These are phyloP conservation scores for Actinia equina DNA, from an alignment of 64 coral and sea anemone species.

Conservation along the genomic window DNA sequence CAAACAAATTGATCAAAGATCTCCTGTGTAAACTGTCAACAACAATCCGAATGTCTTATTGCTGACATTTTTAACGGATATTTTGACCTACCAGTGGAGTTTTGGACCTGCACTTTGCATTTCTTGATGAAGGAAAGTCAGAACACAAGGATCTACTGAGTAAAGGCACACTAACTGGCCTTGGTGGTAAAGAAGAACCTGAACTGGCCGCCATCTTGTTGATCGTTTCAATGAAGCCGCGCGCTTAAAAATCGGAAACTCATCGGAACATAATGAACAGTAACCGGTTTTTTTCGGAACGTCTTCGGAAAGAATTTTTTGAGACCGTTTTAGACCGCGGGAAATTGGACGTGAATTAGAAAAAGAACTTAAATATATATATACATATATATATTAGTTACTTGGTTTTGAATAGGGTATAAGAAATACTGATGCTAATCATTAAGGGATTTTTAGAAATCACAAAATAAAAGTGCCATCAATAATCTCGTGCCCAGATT, in stretches of 20 bases:
- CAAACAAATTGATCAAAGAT: not conserved
- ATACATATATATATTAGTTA: too few species aligned
- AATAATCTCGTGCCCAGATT: too few species aligned
- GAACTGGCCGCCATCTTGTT: constrained; percentile 81
- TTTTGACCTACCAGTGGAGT: constrained; percentile 69
- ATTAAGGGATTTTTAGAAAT: too few species aligned
- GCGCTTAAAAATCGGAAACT: constrained; percentile 78
- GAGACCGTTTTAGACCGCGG: too few species aligned
- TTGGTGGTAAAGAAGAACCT: constrained; percentile 73
- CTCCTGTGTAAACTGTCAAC: constrained; percentile 10
- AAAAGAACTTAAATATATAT: too few species aligned
- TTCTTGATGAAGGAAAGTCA: constrained; percentile 45
- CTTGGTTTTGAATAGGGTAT: too few species aligned
- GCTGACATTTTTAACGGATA: not conserved
- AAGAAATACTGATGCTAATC: too few species aligned
- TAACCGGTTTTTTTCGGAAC: not conserved
- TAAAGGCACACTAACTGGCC: constrained; percentile 78
- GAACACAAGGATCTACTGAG: constrained; percentile 69
- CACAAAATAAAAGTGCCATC: too few species aligned
- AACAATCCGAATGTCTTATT: not conserved
- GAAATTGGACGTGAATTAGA: too few species aligned
- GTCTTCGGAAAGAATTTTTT: not conserved
- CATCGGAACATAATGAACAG: constrained; percentile 14
- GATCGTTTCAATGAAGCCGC: constrained; percentile 70
- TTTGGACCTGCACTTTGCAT: constrained; percentile 44